Evolutionary conservation across 1,140 invertebrate species (phyloP).

Genomic region (Drosophila virilis): DNA sequence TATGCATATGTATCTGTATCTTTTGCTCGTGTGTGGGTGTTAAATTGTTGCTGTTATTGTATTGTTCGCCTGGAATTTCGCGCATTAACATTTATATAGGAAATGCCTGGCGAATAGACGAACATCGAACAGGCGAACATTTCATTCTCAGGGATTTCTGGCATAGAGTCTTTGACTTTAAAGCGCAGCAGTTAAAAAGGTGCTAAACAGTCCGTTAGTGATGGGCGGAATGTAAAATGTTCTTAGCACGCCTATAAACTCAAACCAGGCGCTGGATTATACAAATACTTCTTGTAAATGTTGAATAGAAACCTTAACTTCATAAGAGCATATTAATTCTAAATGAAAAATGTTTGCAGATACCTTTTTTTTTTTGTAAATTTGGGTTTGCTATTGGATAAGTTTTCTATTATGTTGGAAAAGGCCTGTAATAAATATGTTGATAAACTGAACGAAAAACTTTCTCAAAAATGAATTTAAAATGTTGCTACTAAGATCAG

Average conservation of each 20-base stretch:
- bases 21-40: constrained; percentile 56
- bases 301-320: too few species aligned
- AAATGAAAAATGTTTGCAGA: too few species aligned
- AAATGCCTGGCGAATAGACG: constrained; percentile 42
- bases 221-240: neutral
- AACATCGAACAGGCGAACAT: constrained; percentile 11
- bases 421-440: too few species aligned
- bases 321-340: too few species aligned
- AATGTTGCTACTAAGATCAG: too few species aligned
- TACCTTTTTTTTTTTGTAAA: too few species aligned
- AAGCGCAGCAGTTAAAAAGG: constrained; percentile 19
- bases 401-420: too few species aligned
- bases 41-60: constrained; percentile 38
- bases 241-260: constrained; percentile 28
- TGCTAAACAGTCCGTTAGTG: constrained; percentile 33
- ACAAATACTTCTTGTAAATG: too few species aligned
- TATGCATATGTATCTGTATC: neutral
- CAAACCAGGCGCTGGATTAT: neutral
- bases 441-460: too few species aligned
- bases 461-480: too few species aligned
- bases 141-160: constrained; percentile 33
- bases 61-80: constrained; percentile 58
- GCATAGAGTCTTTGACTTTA: constrained; percentile 50
- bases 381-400: too few species aligned
- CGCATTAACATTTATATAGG: constrained; percentile 66